These are phyloP conservation scores for Nipponacmea schrenckii DNA, from an alignment of 2,888 invertebrate species.

Conservation along the genomic window DNA sequence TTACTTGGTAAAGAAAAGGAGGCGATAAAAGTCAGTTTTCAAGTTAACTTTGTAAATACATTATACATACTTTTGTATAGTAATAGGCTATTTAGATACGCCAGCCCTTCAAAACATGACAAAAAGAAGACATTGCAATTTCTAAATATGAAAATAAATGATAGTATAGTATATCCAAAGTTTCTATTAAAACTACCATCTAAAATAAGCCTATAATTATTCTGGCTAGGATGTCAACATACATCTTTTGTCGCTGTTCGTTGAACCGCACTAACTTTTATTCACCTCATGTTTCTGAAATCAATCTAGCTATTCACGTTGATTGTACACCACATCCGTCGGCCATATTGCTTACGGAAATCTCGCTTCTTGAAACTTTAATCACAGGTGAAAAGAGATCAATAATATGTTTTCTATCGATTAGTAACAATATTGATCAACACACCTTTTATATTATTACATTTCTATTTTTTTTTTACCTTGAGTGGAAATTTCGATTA, in stretches of 20 bases:
- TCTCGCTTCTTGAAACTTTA: slow-evolving; percentile 2
- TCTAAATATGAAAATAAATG: slow-evolving; percentile 4
- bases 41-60: slow-evolving; percentile 5
- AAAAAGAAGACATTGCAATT: neutral
- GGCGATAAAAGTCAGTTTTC: slow-evolving; percentile 4
- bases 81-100: slow-evolving; percentile 6
- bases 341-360: slow-evolving; percentile 7
- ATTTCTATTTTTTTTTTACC: too few relatives aligned
- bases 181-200: slow-evolving; percentile 7
- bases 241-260: neutral
- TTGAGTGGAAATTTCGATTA: too few relatives aligned
- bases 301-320: neutral
- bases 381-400: neutral
- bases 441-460: neutral
- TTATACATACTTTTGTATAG: slow-evolving; percentile 2
- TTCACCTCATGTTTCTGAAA: slow-evolving; percentile 7
- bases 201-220: slow-evolving; percentile 6
- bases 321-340: neutral
- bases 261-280: slow-evolving; percentile 7
- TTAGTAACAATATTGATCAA: neutral
- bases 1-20: slow-evolving; percentile 1
- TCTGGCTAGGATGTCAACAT: slow-evolving; percentile 3
- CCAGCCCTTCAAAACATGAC: neutral
- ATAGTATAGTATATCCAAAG: neutral
- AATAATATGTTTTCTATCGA: neutral